phyloP scores from a whole-genome alignment of 2,888 invertebrate species.

The Rhingia campestris region DNA sequence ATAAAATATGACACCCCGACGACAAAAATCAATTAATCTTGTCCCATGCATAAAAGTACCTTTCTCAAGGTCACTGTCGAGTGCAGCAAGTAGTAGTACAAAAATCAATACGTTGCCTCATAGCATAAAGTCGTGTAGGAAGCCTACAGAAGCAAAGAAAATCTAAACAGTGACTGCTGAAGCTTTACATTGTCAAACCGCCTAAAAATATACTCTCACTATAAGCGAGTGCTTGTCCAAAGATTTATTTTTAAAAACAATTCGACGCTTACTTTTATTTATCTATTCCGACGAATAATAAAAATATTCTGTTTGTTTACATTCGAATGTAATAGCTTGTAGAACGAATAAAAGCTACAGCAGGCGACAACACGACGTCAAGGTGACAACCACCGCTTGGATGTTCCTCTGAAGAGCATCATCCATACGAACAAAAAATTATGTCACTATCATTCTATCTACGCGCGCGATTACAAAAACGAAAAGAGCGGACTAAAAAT shows the following conservation, averaged over 20 bases:
- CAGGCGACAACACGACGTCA: conserved; percentile 29
- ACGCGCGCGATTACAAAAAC: conserved; percentile 42
- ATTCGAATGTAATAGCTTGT: conserved; percentile 3
- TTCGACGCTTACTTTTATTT: neutral
- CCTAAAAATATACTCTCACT: conserved; percentile 35
- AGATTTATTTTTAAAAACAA: neutral
- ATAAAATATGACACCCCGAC: neutral
- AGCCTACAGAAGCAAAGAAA: neutral
- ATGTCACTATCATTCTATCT: conserved; percentile 40
- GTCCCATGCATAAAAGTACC: neutral
- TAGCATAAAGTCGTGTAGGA: neutral
- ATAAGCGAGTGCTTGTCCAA: neutral
- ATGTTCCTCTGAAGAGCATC: conserved; percentile 42
- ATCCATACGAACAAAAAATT: conserved; percentile 30
- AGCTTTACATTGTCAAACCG: conserved; percentile 6
- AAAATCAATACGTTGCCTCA: conserved; percentile 28
- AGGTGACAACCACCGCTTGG: conserved; percentile 50
- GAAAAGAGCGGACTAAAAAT: conserved; percentile 43
- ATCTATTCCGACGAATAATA: neutral
- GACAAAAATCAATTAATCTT: conserved; percentile 8
- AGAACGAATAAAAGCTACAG: conserved; percentile 21
- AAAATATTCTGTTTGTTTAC: conserved; percentile 10
- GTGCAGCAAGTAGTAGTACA: neutral
- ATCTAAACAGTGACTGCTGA: neutral
- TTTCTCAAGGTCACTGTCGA: conserved; percentile 29